Base-by-base conservation (phyloP, 2,797 vertebrate species). In the Mus minutoides region DNA sequence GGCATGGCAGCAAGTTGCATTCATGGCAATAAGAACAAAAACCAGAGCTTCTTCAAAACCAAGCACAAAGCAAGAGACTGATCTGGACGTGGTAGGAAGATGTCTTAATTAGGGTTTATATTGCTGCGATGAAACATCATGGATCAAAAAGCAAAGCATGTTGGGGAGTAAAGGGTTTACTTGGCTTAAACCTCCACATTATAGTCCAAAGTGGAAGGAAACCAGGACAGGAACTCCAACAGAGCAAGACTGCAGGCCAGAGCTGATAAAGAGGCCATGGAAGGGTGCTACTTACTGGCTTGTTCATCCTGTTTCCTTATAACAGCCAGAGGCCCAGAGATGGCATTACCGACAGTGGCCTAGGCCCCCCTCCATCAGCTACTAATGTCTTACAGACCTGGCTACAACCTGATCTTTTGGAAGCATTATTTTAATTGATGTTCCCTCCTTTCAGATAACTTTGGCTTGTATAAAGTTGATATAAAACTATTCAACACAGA, bases 301-400 rank as follows among this genome's bases (percentile, higher is more conserved):
- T 43, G 8, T 2, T 83, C 14, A 31, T 4, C 80, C 9, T 46
- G 29, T 26, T 43, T 62, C 31, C 24, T 83, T 83, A 43, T 43
- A 21, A 6, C 40, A 83, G 8, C 37, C 26, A 83, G 16, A 2
- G 43, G 37, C 5, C 26, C 16, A 43, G 58, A 26, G 8, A 83
- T 62, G 0, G 26, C 9, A 43, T 26, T 40, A 19, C 1, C 0
- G 8, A 62, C 16, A 31, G 12, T 43, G 37, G 14, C 9, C 8
- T 83, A 58, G 7, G 9, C 4, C 1, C 2, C 43, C 9, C 16
- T 11, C 3, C 37, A 31, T 31, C 26, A 43, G 17, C 46, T 16
- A 83, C 26, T 62, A 19, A 43, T 21, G 26, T 40, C 58, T 43
- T 83, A 1, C 13, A 31, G 8, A 14, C 37, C 16, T 43, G 22